Percentiles rank a stretch among this genome's conserved stretches.
These are phyloP conservation scores for Dipodomys ordii DNA, from an alignment of 2,113 vertebrate species.

Conservation along the genomic window DNA sequence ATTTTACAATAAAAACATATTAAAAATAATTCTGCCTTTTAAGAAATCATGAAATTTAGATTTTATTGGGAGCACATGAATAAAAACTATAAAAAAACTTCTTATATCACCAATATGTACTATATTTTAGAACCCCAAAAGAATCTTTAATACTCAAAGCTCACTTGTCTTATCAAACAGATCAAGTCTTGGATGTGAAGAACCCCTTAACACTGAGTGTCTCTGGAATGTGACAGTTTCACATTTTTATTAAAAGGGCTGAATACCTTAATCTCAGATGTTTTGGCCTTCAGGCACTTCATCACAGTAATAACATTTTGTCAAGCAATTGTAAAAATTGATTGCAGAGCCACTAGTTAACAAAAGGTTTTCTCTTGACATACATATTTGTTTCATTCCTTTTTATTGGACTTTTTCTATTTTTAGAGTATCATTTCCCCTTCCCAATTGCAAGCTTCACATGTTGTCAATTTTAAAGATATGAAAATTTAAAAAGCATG, in stretches of 20 bases:
- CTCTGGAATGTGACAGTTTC: background rate
- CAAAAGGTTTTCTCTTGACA: background rate
- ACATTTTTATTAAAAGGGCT: background rate
- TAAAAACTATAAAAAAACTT: conserved; percentile 77
- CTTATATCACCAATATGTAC: conserved; percentile 75
- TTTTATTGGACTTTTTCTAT: background rate
- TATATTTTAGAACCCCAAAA: conserved; percentile 57
- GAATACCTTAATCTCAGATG: background rate
- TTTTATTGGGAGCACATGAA: conserved; percentile 64
- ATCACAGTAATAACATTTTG: background rate
- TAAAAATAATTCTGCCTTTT: conserved; percentile 65
- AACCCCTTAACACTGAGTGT: conserved; percentile 15
- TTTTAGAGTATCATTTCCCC: background rate
- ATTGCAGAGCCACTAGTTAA: background rate
- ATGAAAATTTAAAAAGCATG: background rate
- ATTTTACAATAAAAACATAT: too few species aligned
- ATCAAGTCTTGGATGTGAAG: conserved; percentile 51
- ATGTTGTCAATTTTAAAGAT: background rate
- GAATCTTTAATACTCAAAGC: conserved; percentile 62
- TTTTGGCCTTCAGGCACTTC: background rate
- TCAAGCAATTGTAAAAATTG: background rate
- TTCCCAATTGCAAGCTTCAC: background rate
- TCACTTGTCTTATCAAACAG: conserved; percentile 53
- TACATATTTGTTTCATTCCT: background rate
- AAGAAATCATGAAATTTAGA: conserved; percentile 72